Evolutionary conservation across 2,113 vertebrate genomes (phyloP).

Genomic region (Silurus meridionalis): DNA sequence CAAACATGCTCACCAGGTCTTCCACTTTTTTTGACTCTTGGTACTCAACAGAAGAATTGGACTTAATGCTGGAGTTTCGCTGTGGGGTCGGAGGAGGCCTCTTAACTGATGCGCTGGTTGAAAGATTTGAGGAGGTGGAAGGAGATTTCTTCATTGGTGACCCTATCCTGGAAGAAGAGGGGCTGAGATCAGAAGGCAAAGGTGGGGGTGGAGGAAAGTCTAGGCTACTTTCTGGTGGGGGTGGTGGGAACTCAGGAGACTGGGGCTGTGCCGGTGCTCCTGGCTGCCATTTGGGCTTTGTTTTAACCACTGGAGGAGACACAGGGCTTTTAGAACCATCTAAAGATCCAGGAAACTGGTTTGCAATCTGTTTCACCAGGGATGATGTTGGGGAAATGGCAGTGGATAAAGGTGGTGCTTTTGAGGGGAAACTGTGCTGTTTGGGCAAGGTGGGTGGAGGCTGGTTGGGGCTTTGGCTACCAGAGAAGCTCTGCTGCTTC

Average conservation of each 20-base stretch:
- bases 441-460: slow-evolving; percentile 87
- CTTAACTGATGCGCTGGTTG: slow-evolving; percentile 78
- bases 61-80: slow-evolving; percentile 90
- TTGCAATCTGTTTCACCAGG: slow-evolving; percentile 87
- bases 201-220: slow-evolving; percentile 76
- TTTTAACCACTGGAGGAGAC: slow-evolving; percentile 90
- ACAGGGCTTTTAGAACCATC: slow-evolving; percentile 73
- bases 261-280: slow-evolving; percentile 67
- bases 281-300: slow-evolving; percentile 92
- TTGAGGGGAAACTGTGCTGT: slow-evolving; percentile 84
- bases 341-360: slow-evolving; percentile 83
- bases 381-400: slow-evolving; percentile 75
- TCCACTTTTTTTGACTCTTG: slow-evolving; percentile 89
- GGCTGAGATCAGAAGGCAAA: slow-evolving; percentile 52
- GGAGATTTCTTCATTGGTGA: slow-evolving; percentile 87
- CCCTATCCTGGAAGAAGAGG: slow-evolving; percentile 62
- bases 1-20: slow-evolving; percentile 88
- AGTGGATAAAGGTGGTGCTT: slow-evolving; percentile 70
- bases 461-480: slow-evolving; percentile 73
- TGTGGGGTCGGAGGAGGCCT: slow-evolving; percentile 90
- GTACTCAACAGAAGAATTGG: slow-evolving; percentile 71
- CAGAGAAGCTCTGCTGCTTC: slow-evolving; percentile 81
- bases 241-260: slow-evolving; percentile 91
- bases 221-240: slow-evolving; percentile 84
- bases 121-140: slow-evolving; percentile 74